phyloP scores from a whole-genome alignment of 2,888 invertebrate genomes.

The Epiblema foenella region DNA sequence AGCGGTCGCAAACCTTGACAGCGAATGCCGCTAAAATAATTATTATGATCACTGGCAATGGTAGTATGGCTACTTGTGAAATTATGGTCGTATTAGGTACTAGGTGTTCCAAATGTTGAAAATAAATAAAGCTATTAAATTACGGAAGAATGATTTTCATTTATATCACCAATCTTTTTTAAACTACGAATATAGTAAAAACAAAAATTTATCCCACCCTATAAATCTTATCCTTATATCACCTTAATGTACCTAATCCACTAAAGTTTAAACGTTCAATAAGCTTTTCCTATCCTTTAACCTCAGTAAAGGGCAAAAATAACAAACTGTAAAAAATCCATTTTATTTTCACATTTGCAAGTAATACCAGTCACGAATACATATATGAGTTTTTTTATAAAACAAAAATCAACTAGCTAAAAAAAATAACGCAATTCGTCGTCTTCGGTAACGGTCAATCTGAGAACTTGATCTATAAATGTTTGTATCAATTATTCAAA shows the following conservation, averaged over 20 bases:
- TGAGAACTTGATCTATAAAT: too few species aligned
- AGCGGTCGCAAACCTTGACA: too few species aligned
- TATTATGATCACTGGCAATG: background rate
- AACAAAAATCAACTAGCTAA: background rate
- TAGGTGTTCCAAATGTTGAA: background rate
- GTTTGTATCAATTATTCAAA: too few species aligned
- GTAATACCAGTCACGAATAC: background rate
- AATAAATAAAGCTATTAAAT: background rate
- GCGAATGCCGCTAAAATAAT: conserved; percentile 1
- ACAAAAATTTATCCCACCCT: too few species aligned
- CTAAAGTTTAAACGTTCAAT: too few species aligned
- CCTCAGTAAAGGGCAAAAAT: too few species aligned
- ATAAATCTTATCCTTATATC: too few species aligned
- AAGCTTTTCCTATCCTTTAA: too few species aligned
- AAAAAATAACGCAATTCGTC: too few species aligned
- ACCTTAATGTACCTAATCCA: too few species aligned
- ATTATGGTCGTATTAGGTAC: too few species aligned
- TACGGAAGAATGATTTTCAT: background rate
- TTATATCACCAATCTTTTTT: background rate
- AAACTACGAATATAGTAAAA: background rate
- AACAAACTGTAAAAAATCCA: background rate
- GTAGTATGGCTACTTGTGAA: too few species aligned
- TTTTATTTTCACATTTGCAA: background rate
- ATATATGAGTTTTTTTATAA: background rate
- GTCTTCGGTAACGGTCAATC: background rate